A percentile compares a stretch with the other conserved stretches of the same genome.
These are phyloP conservation scores for Patiria pectinifera DNA, from an alignment of 53 echinoderm and acorn worm genomes.

Conservation along the genomic window DNA sequence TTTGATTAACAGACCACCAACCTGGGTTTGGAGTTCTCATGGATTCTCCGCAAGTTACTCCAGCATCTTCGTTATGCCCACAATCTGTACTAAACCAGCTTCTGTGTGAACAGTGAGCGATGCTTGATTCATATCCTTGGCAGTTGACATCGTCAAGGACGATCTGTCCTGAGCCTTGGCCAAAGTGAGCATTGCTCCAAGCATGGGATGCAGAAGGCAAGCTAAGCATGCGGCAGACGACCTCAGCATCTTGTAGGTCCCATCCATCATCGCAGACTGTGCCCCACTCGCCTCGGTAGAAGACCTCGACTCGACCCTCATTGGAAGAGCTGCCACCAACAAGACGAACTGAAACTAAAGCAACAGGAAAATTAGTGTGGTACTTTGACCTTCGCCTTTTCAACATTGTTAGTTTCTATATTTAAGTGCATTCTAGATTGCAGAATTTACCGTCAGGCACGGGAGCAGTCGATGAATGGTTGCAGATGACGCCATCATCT, in stretches of 20 bases:
- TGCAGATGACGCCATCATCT: too few relatives aligned
- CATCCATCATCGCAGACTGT: slow-evolving; percentile 20
- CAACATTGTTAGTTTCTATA: too few relatives aligned
- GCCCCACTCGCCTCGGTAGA: slow-evolving; percentile 32
- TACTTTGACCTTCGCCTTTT: background rate
- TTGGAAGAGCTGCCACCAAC: background rate
- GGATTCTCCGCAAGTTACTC: background rate
- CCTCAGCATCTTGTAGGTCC: background rate
- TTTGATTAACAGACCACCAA: background rate
- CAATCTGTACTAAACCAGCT: background rate
- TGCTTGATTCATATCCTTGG: background rate
- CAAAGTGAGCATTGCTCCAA: slow-evolving; percentile 1
- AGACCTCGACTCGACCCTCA: slow-evolving; percentile 10
- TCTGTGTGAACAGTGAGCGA: background rate
- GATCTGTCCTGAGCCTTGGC: background rate
- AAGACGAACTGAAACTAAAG: background rate
- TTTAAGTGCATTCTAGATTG: too few relatives aligned
- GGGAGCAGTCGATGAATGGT: too few relatives aligned
- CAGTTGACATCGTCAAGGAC: slow-evolving; percentile 3
- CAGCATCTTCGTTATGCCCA: slow-evolving; percentile 17
- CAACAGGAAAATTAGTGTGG: background rate
- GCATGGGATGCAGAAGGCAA: background rate
- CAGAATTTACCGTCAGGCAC: too few relatives aligned
- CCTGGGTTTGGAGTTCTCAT: background rate
- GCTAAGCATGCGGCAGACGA: background rate